Base-by-base conservation (phyloP, 1,140 invertebrate genomes). In the Laupala kohalensis region DNA sequence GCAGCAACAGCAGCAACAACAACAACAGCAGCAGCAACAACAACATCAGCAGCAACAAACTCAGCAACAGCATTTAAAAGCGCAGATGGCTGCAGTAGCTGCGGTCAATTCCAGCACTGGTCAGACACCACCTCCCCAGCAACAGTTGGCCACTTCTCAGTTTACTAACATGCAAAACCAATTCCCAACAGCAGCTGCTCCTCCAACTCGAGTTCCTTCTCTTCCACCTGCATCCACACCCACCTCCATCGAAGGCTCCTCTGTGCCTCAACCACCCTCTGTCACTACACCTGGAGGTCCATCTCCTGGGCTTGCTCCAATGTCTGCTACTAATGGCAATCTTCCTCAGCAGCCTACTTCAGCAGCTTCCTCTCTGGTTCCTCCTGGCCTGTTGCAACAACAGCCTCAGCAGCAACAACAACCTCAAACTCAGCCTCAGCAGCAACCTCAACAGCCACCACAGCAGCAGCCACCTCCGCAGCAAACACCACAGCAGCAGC, bases 251-350 rank as follows among this genome's bases (percentile, higher is more conserved):
- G 28, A 67, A 65, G 67, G 65, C 29, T 62, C 71, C n/a, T 4
- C 26, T 23, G 26, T 70, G n/a, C 27, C 69, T 19, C 73, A 65
- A 25, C 26, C 37, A 27, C 71, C 24, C 19, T 53, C 64, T 26
- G 69, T 71, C 27, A 27, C 72, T 12, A 63, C 72, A 6, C n/a
- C 72, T 27, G 28, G 67, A n/a, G 67, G 67, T 27, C 67, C 67
- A 13, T 68, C 67, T 78, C 84, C 87, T 12, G 87, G 86, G 65
- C 82, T 88, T 37, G 88, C 87, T 30, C 86, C 88, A 2, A 2
- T 29, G 81, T 75, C 84, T 86, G 82, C 81, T 83, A 30, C 86
- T 84, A 72, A 37, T 68, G 27, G 27, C n/a, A 68, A 37, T 27
- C 25, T 68, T 27, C 67, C 28, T 23, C 67, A 68, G 27, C 26